Evolutionary conservation across 2,888 invertebrate genomes (phyloP), one percentile per base, ranked within the genome.

Genomic region (Synergus umbraculus): DNA sequence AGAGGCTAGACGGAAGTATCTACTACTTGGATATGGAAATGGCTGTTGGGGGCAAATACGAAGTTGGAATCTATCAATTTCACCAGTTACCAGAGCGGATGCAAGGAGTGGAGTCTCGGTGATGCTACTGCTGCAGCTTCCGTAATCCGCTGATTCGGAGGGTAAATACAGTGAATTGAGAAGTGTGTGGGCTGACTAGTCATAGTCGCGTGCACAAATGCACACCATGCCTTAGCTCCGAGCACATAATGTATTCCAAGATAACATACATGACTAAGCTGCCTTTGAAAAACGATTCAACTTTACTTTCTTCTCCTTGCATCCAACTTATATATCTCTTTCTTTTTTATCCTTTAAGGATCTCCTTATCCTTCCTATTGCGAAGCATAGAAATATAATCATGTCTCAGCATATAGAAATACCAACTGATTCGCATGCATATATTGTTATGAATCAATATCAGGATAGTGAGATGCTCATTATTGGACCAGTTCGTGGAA

Each of bases 31-130:
- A 87, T 89, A 88, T 88, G 87, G 88, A 89, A 89, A 90, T 88
- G 85, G 86, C 85, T 81, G 80, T 82, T 87, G 84, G 86, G 83
- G 83, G 84, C 83, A 84, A 89, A 88, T 86, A 87, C 86, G 85
- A 89, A 87, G 87, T 89, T 88, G 87, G 89, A 90, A 90, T 90
- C 89, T 90, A 90, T 90, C 90, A 90, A 90, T 89, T 90, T 90
- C 89, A 87, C 88, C 78, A 83, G 84, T 81, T 82, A 79, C 76
- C 77, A 78, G 67, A 81, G 79, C 81, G 82, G 69, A 81, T 78
- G 76, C 78, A 79, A 77, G 78, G 77, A 79, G 78, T 76, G 81
- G 80, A 76, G 69, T 81, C 81, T 82, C 77, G 79, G 82, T 83
- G 84, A 79, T 82, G 80, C 82, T 79, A 83, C 81, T 77, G 82